A percentile compares a stretch with the other conserved stretches of the same genome.
Conservation (phyloP, 2,797 vertebrate genomes). For the Chromobotia macracanthus region DNA sequence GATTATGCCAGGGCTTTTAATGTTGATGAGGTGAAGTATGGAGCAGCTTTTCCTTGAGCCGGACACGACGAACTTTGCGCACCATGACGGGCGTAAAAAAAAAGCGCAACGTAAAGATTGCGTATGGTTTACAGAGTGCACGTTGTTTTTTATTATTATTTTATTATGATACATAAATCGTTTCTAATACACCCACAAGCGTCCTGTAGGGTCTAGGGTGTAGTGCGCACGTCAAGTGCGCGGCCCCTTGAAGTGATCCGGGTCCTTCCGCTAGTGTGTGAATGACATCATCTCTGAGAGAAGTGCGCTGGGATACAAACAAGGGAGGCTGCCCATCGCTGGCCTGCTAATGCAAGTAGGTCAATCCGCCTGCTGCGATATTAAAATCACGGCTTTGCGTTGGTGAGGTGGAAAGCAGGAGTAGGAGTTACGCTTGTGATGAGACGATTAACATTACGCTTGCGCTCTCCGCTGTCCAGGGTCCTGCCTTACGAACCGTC, state of each 20-base stretch:
- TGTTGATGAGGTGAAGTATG: too few relatives aligned
- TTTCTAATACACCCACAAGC: background rate
- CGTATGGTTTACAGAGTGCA: too few relatives aligned
- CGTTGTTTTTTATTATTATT: too few relatives aligned
- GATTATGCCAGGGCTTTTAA: too few relatives aligned
- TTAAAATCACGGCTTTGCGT: constrained; percentile 49
- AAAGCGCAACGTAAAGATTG: too few relatives aligned
- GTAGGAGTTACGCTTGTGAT: constrained; percentile 64
- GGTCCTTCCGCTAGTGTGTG: constrained; percentile 73
- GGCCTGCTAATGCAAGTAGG: constrained; percentile 58
- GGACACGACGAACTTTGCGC: too few relatives aligned
- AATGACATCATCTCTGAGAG: constrained; percentile 80
- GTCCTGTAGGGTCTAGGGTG: constrained; percentile 61
- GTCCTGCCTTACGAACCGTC: constrained; percentile 78
- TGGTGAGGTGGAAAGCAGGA: constrained; percentile 34
- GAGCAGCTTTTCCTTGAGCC: too few relatives aligned
- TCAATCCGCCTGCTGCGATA: constrained; percentile 37
- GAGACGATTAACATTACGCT: constrained; percentile 77
- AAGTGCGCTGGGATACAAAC: constrained; percentile 65
- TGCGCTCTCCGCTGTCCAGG: constrained; percentile 81
- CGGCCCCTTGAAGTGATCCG: constrained; percentile 78
- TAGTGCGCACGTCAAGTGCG: constrained; percentile 18
- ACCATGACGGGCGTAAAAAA: too few relatives aligned
- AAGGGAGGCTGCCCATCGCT: constrained; percentile 46
- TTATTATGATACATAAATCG: too few relatives aligned